Evolutionary conservation across 2,113 vertebrate species (phyloP), one percentile per base, ranked within the genome.

Genomic region (Melanerpes aurifrons): DNA sequence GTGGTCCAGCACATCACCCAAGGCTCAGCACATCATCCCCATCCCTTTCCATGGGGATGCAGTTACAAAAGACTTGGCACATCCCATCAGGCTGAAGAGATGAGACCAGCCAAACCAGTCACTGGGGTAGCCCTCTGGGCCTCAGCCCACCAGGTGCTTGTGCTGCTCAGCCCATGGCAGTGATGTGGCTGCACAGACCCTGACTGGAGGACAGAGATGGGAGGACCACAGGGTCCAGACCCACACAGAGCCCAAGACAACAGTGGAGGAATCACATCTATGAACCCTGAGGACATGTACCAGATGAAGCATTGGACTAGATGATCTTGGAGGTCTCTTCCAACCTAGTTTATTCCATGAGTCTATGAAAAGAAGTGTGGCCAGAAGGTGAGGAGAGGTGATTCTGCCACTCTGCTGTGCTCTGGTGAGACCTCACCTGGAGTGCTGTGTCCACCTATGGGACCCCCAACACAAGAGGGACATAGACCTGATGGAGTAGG

Each of bases 231-330:
- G 87, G 48, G 32, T 20, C 28, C 1, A 3, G 11, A 25, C 6
- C 8, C 56, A 3, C 3, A 6, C 24, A 6, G 35, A 63, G 6
- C 43, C 31, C 68, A 6, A 10, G 40, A 10, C 3, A 40, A 59
- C 3, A 0, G 3, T 1, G 24, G 20, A 28, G 22, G 57, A 54
- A 6, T 7, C 0, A 2, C 2, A 0, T 2, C 37, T 21, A 0
- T 0, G 10, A 35, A 24, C 12, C 18, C 48, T 7, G 26, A 2
- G 26, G 47, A 22, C 2, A 1, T 1, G 50, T 21, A 53, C 12
- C 50, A 53, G 24, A 50, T 50, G 48, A 50, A 22, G 48, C 10
- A 50, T 10, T 21, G 35, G 35, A 37, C 35, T 37, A 9, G 35
- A 37, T 37, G 35, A 37, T 37, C 35, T 37, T 37, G 35, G 35